A percentile compares a stretch with the other conserved stretches of the same genome.
phyloP scores from a whole-genome alignment of 1,140 invertebrate genomes.

The Eurosta solidaginis region DNA sequence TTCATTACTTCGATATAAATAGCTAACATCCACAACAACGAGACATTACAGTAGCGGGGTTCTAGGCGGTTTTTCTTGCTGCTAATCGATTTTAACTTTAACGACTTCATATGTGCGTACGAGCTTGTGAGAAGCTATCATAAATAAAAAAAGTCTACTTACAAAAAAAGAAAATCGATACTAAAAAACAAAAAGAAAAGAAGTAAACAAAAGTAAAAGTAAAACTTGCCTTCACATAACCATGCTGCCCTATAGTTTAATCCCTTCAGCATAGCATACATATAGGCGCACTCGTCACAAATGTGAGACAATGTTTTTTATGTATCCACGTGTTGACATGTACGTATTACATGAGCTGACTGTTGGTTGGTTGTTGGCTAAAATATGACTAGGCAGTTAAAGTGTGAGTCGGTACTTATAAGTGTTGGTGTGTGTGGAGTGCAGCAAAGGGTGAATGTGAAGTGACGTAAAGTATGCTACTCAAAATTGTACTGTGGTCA shows the following conservation, averaged over 20 bases:
- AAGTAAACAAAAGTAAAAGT: neutral
- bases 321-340: neutral
- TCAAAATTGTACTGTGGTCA: neutral
- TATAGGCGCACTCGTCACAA: neutral
- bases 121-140: neutral
- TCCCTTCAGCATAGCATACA: neutral
- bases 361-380: neutral
- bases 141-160: neutral
- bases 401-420: too few relatives aligned
- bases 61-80: slow-evolving; percentile 32
- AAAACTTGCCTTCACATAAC: too few relatives aligned
- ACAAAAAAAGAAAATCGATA: neutral
- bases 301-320: neutral
- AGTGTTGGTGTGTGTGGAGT: neutral
- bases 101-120: slow-evolving; percentile 38
- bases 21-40: too few relatives aligned
- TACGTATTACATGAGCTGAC: neutral
- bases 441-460: neutral
- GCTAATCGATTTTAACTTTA: slow-evolving; percentile 57
- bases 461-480: neutral
- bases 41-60: neutral
- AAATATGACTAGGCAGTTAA: too few relatives aligned
- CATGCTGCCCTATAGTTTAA: too few relatives aligned
- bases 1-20: too few relatives aligned
- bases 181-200: neutral